Evolutionary conservation across 1,140 invertebrate genomes (phyloP).

Genomic region (Drosophila truncata): DNA sequence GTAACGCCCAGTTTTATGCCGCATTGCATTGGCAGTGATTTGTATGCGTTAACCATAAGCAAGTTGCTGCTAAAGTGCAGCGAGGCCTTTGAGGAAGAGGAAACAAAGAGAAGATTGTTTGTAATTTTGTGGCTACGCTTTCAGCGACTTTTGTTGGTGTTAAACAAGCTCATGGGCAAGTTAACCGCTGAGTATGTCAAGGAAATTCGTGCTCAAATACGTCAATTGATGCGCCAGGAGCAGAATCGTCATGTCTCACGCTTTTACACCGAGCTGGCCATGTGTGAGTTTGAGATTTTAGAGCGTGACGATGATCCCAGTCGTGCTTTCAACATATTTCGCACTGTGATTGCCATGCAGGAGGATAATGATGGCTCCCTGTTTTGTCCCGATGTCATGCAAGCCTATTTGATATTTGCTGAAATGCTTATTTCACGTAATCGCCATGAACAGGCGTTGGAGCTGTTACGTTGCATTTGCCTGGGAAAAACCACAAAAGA

Average conservation of each 20-base stretch:
- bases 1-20: constrained; percentile 88
- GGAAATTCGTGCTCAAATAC: constrained; percentile 86
- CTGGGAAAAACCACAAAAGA: not conserved
- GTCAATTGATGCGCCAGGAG: constrained; percentile 86
- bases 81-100: constrained; percentile 69
- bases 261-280: constrained; percentile 88
- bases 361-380: not conserved
- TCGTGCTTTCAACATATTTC: constrained; percentile 77
- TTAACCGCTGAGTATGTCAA: constrained; percentile 84
- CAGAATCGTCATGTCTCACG: constrained; percentile 78
- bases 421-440: constrained; percentile 60
- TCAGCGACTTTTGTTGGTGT: constrained; percentile 86
- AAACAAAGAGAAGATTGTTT: constrained; percentile 85
- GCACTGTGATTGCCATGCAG: constrained; percentile 69
- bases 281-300: constrained; percentile 87
- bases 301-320: constrained; percentile 85
- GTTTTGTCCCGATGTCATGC: constrained; percentile 47
- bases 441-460: constrained; percentile 15
- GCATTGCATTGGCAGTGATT: constrained; percentile 87
- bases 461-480: constrained; percentile 34
- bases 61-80: constrained; percentile 84
- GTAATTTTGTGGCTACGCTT: constrained; percentile 88
- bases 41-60: constrained; percentile 87
- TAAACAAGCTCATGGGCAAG: constrained; percentile 86
- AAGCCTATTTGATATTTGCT: constrained; percentile 51